A percentile compares a stretch with the other conserved stretches of the same genome.
phyloP scores from a whole-genome alignment of 2,113 vertebrate species.

The Podocnemis expansa region DNA sequence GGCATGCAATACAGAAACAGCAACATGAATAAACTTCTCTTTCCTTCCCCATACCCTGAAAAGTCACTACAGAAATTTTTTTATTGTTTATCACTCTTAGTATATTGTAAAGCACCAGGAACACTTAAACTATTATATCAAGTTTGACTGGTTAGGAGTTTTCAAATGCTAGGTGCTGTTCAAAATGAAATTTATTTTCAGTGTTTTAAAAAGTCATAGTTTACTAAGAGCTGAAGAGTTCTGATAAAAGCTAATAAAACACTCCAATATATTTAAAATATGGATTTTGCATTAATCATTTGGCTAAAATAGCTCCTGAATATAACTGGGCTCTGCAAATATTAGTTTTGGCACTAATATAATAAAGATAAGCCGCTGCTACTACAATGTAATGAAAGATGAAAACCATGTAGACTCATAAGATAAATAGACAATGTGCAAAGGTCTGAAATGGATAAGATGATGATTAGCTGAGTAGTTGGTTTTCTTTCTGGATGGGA shows the following conservation, averaged over 20 bases:
- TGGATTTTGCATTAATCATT: neutral
- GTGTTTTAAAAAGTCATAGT: neutral
- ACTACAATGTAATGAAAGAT: constrained; percentile 22
- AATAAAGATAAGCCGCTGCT: neutral
- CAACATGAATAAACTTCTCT: neutral
- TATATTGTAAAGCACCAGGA: neutral
- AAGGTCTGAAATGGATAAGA: neutral
- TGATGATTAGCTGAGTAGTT: constrained; percentile 2
- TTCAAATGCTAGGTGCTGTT: neutral
- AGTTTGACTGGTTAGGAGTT: neutral
- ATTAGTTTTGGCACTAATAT: neutral
- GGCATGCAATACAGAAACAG: neutral
- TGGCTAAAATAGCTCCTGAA: neutral
- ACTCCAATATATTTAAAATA: neutral
- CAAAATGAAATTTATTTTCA: neutral
- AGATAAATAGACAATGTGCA: neutral
- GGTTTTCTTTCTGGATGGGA: neutral
- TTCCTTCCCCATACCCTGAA: neutral
- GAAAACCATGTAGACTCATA: constrained; percentile 1
- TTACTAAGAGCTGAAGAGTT: neutral
- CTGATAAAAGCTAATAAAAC: neutral
- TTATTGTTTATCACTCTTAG: neutral
- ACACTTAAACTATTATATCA: neutral
- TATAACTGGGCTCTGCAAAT: constrained; percentile 1
- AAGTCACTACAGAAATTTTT: neutral